Percentiles rank a stretch among this genome's conserved stretches.
Conservation (phyloP, 2,797 vertebrate species). For the Onychomys torridus region DNA sequence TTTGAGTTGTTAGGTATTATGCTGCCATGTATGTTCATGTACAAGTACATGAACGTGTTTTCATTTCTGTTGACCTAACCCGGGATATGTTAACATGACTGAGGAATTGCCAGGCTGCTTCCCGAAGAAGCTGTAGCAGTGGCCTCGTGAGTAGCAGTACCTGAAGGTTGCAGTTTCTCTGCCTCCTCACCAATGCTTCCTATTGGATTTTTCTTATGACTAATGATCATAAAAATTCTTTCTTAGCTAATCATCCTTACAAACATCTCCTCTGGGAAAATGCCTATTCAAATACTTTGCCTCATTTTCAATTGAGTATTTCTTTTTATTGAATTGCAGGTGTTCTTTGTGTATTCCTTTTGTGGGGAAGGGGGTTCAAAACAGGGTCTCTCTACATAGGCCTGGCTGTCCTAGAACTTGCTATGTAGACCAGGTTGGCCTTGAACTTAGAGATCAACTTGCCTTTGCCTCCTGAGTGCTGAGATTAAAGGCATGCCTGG, state of each 20-base stretch:
- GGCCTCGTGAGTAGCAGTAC: background rate
- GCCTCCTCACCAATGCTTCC: background rate
- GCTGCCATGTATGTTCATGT: background rate
- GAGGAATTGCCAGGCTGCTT: background rate
- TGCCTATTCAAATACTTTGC: background rate
- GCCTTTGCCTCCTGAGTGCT: background rate
- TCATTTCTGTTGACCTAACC: background rate
- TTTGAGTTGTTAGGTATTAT: background rate
- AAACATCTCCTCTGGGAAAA: background rate
- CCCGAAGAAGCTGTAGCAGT: background rate
- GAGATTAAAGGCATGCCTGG: background rate
- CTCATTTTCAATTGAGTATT: conserved; percentile 1
- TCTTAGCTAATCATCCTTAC: background rate
- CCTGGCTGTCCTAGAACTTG: background rate
- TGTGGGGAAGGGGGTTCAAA: background rate
- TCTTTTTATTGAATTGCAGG: background rate
- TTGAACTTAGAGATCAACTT: background rate
- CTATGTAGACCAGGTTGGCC: background rate
- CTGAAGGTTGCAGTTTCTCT: background rate
- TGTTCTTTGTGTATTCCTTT: background rate
- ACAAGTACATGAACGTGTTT: background rate
- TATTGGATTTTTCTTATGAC: background rate
- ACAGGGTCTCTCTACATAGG: background rate
- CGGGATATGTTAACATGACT: background rate
- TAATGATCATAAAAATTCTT: background rate